Base-by-base conservation (phyloP, 2,113 vertebrate genomes). In the Pseudorhombus dupliciocellatus region DNA sequence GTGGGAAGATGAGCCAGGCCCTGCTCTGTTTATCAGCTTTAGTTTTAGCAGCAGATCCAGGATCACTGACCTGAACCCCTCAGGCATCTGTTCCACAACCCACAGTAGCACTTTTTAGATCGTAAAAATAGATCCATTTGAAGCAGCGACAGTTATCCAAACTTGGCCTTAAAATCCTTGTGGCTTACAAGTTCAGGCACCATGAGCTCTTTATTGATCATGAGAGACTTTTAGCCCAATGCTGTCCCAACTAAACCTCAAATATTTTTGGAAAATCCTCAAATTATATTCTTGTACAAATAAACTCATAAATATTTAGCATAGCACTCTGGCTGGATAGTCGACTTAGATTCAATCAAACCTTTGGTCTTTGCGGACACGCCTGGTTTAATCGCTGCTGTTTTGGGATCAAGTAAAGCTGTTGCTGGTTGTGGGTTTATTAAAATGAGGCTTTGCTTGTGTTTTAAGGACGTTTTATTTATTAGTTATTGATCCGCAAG, bases 1-100 rank as follows among this genome's bases (percentile, higher is more conserved):
- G 65, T 72, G 59, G 68, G 56, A 70, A 74, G 76, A 80, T 76
- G 62, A 76, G 24, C 21, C 55, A 24, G 10, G 51, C 31, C 63
- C n/a, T 60, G 51, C 26, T n/a, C 58, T 50, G 10, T 73, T 77
- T 83, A 15, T 64, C 42, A 4, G n/a, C 66, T 72, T 79, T 75
- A 54, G 53, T 78, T 46, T 51, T 2, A 34, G 40, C 59, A 30
- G 65, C 14, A 24, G 37, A 67, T 57, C 37, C 56, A 44, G 53
- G 66, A 37, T 75, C 56, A 30, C 10, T 50, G 50, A 73, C 34
- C 48, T 55, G 61, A 59, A 48, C 20, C 37, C n/a, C 24, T 53
- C 44, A 31, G 64, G 52, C 71, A 82, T 71, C 51, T 80, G 62
- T 71, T 71, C 53, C 46, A 61, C 54, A 62, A 40, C 1, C 31